Evolutionary conservation across 2,113 vertebrate species (phyloP).

Genomic region (Passer domesticus): DNA sequence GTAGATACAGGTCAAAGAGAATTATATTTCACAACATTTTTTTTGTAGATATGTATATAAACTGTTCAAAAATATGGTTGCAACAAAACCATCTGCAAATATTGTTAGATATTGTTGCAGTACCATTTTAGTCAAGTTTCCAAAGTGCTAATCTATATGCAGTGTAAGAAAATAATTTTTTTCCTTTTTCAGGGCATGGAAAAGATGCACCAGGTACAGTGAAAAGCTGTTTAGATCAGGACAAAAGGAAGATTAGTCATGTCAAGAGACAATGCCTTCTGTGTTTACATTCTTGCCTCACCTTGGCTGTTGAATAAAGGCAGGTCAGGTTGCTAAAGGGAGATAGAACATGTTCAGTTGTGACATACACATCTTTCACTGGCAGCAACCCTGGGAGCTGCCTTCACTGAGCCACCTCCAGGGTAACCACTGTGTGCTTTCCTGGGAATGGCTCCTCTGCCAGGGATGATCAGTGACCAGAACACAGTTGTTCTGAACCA

Average conservation of each 20-base stretch:
- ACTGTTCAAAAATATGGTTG: background rate
- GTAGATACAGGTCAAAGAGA: background rate
- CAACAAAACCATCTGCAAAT: background rate
- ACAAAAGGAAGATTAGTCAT: background rate
- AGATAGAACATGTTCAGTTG: accelerated
- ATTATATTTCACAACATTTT: background rate
- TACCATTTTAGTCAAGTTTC: background rate
- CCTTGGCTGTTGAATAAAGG: background rate
- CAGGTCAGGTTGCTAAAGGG: background rate
- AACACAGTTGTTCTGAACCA: background rate
- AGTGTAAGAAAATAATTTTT: background rate
- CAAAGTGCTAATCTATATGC: background rate
- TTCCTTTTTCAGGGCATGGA: background rate
- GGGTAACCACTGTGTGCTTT: no score
- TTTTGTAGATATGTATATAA: background rate
- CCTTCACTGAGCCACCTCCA: background rate
- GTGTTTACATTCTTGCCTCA: background rate
- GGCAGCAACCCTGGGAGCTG: background rate
- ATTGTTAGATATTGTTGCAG: background rate
- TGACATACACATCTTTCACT: background rate
- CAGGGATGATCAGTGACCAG: background rate
- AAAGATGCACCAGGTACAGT: background rate
- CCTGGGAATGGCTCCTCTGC: background rate
- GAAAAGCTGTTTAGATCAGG: background rate
- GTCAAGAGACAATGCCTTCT: background rate